Percentiles rank a stretch among this genome's conserved stretches.
Conservation (phyloP, 1,140 invertebrate genomes). For the Chironomus striatipennis region DNA sequence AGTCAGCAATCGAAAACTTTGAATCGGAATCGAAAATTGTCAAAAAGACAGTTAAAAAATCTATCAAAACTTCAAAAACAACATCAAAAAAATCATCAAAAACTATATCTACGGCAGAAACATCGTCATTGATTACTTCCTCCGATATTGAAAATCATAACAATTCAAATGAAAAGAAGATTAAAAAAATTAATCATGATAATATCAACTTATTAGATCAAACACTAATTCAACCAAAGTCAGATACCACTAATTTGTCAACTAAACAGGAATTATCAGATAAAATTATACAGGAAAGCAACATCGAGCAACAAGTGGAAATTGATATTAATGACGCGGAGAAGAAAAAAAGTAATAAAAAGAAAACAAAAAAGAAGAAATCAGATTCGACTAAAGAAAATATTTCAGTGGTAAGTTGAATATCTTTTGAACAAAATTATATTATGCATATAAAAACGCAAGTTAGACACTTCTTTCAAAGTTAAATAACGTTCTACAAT, state of each 20-base stretch:
- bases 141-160: background rate
- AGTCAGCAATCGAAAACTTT: background rate
- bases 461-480: no score
- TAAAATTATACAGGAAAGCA: background rate
- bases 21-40: background rate
- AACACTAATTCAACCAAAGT: background rate
- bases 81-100: constrained; percentile 12
- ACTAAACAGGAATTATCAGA: background rate
- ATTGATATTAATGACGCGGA: background rate
- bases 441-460: no score
- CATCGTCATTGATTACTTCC: background rate
- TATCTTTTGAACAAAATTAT: no score
- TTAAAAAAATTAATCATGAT: background rate
- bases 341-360: constrained; percentile 36
- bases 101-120: background rate
- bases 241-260: background rate
- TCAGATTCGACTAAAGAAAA: constrained; percentile 51
- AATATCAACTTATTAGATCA: background rate
- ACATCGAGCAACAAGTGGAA: background rate
- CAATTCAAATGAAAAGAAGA: background rate
- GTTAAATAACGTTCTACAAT: no score
- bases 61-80: background rate
- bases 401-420: constrained; percentile 53
- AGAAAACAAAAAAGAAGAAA: constrained; percentile 52
- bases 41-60: background rate